A percentile compares a stretch with the other conserved stretches of the same genome.
Conservation (phyloP, 2,797 vertebrate species). For the Rhodeus uyekii region DNA sequence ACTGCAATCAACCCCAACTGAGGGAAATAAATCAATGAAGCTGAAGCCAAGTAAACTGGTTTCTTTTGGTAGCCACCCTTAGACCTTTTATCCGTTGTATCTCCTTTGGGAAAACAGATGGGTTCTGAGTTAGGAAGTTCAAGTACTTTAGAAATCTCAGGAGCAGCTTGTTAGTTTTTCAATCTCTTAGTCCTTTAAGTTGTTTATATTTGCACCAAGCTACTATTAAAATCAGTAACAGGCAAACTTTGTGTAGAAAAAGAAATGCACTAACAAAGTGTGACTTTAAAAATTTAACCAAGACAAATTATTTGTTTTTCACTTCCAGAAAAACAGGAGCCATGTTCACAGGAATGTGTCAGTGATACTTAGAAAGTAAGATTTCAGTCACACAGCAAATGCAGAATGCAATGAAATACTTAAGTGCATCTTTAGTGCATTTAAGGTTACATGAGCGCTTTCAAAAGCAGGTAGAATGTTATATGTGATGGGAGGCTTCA, state of each 20-base stretch:
- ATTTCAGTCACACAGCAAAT: slow-evolving; percentile 33
- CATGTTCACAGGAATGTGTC: slow-evolving; percentile 36
- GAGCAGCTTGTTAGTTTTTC: background rate
- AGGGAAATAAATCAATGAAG: slow-evolving; percentile 75
- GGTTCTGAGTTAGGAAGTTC: slow-evolving; percentile 24
- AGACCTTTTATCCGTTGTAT: slow-evolving; percentile 6
- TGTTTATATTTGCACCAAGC: slow-evolving; percentile 2
- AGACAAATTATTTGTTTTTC: background rate
- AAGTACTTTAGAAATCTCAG: slow-evolving; percentile 62
- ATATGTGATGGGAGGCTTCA: slow-evolving; percentile 4
- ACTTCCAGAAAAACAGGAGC: background rate
- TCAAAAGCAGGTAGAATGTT: slow-evolving; percentile 22
- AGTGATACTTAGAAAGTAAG: slow-evolving; percentile 56
- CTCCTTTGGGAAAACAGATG: slow-evolving; percentile 32
- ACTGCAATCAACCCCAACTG: slow-evolving; percentile 69
- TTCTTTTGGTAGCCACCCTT: slow-evolving; percentile 21
- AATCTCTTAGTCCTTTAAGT: background rate
- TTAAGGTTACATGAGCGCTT: slow-evolving; percentile 36
- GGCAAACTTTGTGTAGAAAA: background rate
- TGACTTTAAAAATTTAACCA: background rate
- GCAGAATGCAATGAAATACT: slow-evolving; percentile 14
- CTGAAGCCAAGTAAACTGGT: slow-evolving; percentile 41
- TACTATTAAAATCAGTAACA: slow-evolving; percentile 1
- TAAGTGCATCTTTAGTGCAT: slow-evolving; percentile 23
- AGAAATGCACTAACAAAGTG: background rate